Evolutionary conservation across 2,888 invertebrate genomes (phyloP).

Genomic region (Hyposoter dolosus): DNA sequence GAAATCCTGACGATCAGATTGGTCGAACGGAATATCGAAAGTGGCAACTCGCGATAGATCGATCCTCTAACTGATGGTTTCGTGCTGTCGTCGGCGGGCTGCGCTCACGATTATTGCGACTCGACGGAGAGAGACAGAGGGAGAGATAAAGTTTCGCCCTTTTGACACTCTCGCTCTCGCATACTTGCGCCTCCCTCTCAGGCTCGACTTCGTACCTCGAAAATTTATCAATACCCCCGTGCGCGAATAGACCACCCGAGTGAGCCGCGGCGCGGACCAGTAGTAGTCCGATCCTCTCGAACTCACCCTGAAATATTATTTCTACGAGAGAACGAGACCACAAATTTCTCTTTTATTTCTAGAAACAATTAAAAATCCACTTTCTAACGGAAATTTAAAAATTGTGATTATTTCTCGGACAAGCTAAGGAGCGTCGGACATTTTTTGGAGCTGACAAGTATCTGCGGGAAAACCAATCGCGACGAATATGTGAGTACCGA

Average conservation of each 20-base stretch:
- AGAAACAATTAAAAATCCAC: neutral
- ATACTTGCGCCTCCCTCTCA: slow-evolving; percentile 55
- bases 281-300: slow-evolving; percentile 63
- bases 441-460: slow-evolving; percentile 18
- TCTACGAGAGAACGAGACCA: neutral
- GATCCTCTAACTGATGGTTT: slow-evolving; percentile 9
- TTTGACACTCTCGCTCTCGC: slow-evolving; percentile 31
- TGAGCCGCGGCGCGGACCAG: slow-evolving; percentile 66
- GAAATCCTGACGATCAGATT: neutral
- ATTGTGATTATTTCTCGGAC: neutral
- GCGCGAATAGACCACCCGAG: slow-evolving; percentile 68
- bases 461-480: slow-evolving; percentile 47
- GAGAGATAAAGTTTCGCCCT: slow-evolving; percentile 30
- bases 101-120: slow-evolving; percentile 50
- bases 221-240: slow-evolving; percentile 69
- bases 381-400: neutral
- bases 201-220: slow-evolving; percentile 52
- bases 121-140: slow-evolving; percentile 13
- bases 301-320: slow-evolving; percentile 51
- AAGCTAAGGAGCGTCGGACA: slow-evolving; percentile 21
- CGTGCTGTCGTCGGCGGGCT: neutral
- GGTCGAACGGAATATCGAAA: slow-evolving; percentile 50
- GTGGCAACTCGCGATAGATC: slow-evolving; percentile 54
- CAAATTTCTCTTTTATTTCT: neutral
- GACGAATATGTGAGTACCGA: slow-evolving; percentile 62